Base-by-base conservation (phyloP, 53 echinoderm and acorn worm genomes). In the Antedon mediterranea region DNA sequence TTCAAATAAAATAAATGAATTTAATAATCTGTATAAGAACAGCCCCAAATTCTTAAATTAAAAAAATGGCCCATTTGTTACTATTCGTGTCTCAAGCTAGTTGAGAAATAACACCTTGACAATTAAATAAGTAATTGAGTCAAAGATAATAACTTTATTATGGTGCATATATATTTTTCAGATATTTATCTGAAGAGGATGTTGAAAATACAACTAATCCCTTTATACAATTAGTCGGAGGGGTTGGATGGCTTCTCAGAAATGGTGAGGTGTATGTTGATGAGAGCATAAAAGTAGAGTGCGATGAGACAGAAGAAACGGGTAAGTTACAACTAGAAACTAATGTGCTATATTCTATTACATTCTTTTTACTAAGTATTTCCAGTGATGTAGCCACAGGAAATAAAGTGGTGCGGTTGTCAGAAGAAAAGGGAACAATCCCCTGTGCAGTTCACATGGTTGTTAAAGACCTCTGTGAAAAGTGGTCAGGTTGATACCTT, bases 191-290 rank as follows among this genome's bases (percentile, higher is more conserved):
- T 31, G 95, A 92, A 57, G 85, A 85, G 30, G 91, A 91, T 83
- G 87, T 95, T 4, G 72, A 87, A 14, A 84, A 91, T 11, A 71
- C 76, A 79, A 87, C 80, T 72, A 95, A 95, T 78, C 95, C 95
- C 71, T 95, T 95, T 74, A 79, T 89, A 30, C 95, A 95, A 80
- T 78, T 95, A 28, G 84, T 95, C 3, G 95, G 91, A 78, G 95
- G 95, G 34, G 91, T 95, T 26, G 95, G 95, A 4, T 95, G 95
- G 95, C 72, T 95, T 41, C 33, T 95, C 14, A 57, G 95, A 76
- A 91, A 95, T 77, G 95, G 95, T 43, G 84, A 91, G 74, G 34
- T 74, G 28, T 95, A 95, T 74, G 31, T 95, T 0, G 91, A 87
- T 31, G 85, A 91, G 78, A 91, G 91, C 76, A 77, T 75, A 44